Percentiles rank a stretch among this genome's conserved stretches.
Conservation (phyloP, 2,888 invertebrate species). For the Atherix ibis region DNA sequence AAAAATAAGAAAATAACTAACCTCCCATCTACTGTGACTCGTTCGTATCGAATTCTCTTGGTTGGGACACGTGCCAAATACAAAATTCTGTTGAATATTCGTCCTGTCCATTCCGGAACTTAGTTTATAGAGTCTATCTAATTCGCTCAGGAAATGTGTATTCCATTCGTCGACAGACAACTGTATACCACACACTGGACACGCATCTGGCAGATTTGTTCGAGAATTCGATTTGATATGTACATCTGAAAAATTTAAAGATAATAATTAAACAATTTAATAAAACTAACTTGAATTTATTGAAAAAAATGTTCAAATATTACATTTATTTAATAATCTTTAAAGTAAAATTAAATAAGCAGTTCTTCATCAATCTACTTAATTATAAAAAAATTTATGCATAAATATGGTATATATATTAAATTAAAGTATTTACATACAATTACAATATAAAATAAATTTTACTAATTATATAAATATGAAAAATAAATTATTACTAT, state of each 20-base stretch:
- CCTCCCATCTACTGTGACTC: constrained; percentile 49
- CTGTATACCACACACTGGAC: constrained; percentile 55
- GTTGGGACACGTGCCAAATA: constrained; percentile 29
- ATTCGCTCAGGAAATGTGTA: constrained; percentile 49
- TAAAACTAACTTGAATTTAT: background rate
- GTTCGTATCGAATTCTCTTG: constrained; percentile 32
- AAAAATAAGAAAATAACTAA: constrained; percentile 18
- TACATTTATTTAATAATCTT: too few species aligned
- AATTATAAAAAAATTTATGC: too few species aligned
- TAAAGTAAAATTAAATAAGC: too few species aligned
- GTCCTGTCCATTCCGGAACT: constrained; percentile 34
- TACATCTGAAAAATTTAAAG: constrained; percentile 8
- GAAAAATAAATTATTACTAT: too few species aligned
- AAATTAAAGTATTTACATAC: too few species aligned
- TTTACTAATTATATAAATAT: too few species aligned
- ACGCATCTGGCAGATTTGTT: constrained; percentile 31
- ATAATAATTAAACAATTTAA: background rate
- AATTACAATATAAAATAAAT: too few species aligned
- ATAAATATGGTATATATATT: too few species aligned
- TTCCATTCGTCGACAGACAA: constrained; percentile 50
- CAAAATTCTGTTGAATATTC: constrained; percentile 30
- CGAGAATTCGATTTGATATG: constrained; percentile 12
- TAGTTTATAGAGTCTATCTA: constrained; percentile 49
- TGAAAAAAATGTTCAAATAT: too few species aligned
- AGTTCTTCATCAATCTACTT: too few species aligned